phyloP scores from a whole-genome alignment of 53 echinoderm and acorn worm species.

The Henricia sp. region DNA sequence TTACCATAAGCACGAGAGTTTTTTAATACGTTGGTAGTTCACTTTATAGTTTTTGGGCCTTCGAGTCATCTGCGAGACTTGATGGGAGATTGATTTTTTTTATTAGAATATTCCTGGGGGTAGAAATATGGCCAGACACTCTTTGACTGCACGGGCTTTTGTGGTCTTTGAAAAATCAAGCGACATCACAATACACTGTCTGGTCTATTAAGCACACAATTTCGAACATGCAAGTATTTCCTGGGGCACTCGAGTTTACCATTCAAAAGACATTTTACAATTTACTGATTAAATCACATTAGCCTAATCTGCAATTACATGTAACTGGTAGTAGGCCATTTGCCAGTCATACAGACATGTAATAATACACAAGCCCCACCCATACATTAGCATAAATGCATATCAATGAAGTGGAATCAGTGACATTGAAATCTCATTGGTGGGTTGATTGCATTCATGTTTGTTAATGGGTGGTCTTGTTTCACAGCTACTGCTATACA shows the following conservation, averaged over 20 bases:
- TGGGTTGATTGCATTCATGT: constrained; percentile 29
- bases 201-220: too few relatives aligned
- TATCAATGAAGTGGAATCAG: constrained; percentile 36
- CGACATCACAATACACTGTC: too few relatives aligned
- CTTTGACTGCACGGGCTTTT: neutral
- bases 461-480: constrained; percentile 46
- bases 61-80: constrained; percentile 29
- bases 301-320: constrained; percentile 15
- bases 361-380: constrained; percentile 6
- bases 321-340: constrained; percentile 9
- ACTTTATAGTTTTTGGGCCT: constrained; percentile 12
- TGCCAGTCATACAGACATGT: neutral
- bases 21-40: constrained; percentile 18
- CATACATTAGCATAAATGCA: constrained; percentile 1
- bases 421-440: constrained; percentile 28
- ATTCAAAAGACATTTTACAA: neutral
- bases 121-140: neutral
- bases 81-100: constrained; percentile 37
- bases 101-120: neutral
- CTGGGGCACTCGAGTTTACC: too few relatives aligned
- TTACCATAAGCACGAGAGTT: neutral
- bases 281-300: neutral
- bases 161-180: too few relatives aligned
- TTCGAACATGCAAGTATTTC: too few relatives aligned
- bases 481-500: constrained; percentile 20